Conservation (phyloP, 2,113 vertebrate genomes). For the Melanostigma gelatinosum region DNA sequence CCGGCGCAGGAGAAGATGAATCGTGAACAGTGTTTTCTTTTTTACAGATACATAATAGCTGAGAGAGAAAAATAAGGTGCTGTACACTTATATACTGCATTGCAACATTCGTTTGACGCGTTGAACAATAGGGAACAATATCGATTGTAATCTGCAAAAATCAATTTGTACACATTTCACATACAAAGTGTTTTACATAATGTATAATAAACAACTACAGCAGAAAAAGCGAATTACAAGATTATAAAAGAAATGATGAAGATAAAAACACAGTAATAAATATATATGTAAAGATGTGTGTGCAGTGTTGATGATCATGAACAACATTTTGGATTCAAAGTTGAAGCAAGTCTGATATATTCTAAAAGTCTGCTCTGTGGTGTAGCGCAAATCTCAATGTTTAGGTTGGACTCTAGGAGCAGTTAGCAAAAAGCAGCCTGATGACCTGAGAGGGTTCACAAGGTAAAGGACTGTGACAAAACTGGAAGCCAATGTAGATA, state of each 20-base stretch:
- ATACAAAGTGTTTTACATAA: conserved; percentile 7
- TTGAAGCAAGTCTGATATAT: background rate
- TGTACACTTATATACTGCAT: background rate
- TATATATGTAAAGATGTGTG: background rate
- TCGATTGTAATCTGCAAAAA: background rate
- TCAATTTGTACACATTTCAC: background rate
- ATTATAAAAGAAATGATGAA: background rate
- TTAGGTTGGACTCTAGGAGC: no score
- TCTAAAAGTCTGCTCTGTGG: background rate
- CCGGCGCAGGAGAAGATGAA: conserved; percentile 35
- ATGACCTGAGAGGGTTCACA: no score
- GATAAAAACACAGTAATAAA: background rate
- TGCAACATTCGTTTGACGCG: background rate
- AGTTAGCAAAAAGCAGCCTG: no score
- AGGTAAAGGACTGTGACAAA: no score
- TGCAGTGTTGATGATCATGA: background rate
- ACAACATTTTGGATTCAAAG: background rate
- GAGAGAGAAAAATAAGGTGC: background rate
- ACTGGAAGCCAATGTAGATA: no score
- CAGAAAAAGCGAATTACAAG: conserved; percentile 8
- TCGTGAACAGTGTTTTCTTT: conserved; percentile 50
- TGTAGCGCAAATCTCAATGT: no score
- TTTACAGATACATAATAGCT: conserved; percentile 22
- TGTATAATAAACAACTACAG: background rate
- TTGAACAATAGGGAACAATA: conserved; percentile 5